Conservation (phyloP, 1,140 invertebrate species). For the Apis florea region DNA sequence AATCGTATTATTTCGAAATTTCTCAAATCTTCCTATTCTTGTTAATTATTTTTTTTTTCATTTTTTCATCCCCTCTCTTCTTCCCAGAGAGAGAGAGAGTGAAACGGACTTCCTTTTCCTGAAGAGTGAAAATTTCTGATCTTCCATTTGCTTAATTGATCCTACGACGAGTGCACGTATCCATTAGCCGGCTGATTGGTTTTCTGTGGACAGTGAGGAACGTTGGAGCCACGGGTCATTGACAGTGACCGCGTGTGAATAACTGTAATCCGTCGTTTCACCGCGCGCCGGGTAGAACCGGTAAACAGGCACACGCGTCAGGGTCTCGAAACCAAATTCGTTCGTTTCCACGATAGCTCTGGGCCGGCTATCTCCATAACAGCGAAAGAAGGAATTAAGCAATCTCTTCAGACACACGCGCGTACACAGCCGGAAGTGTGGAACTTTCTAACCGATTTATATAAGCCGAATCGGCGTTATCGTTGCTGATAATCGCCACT, state of each 20-base stretch:
- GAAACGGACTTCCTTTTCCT: neutral
- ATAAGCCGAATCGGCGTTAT: neutral
- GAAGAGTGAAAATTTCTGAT: neutral
- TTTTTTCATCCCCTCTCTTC: neutral
- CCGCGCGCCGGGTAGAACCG: slow-evolving; percentile 62
- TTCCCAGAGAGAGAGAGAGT: neutral
- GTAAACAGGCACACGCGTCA: slow-evolving; percentile 59
- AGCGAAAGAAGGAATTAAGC: slow-evolving; percentile 7
- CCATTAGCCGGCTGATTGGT: slow-evolving; percentile 19
- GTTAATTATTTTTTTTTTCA: too few species aligned
- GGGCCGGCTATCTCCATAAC: too few species aligned
- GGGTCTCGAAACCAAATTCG: slow-evolving; percentile 41
- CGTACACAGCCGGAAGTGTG: neutral
- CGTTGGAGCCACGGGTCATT: slow-evolving; percentile 68
- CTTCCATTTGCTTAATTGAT: slow-evolving; percentile 25
- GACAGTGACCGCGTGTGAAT: slow-evolving; percentile 73
- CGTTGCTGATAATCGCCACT: neutral
- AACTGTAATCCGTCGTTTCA: slow-evolving; percentile 76
- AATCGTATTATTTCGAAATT: neutral
- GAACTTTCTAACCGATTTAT: slow-evolving; percentile 39
- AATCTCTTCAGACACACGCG: neutral
- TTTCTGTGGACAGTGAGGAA: slow-evolving; percentile 32
- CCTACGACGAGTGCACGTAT: neutral
- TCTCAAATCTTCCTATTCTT: neutral
- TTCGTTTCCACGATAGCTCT: neutral